phyloP scores from a whole-genome alignment of 2,797 vertebrate species.

The Onychomys arenicola region DNA sequence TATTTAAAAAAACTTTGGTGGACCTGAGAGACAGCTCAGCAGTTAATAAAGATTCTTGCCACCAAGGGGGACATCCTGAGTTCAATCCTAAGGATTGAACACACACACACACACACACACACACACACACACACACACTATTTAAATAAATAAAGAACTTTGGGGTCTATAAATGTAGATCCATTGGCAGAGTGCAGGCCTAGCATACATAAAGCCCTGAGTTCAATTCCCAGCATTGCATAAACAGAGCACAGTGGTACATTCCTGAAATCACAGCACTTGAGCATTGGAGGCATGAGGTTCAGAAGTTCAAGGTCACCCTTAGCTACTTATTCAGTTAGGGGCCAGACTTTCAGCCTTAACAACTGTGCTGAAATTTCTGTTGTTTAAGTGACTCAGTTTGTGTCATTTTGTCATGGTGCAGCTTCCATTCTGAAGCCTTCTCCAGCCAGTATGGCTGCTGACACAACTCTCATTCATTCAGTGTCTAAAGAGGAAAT shows the following conservation, averaged over 20 bases:
- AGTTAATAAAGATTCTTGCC: neutral
- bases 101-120: too few species aligned
- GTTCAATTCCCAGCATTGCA: neutral
- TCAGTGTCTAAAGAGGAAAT: neutral
- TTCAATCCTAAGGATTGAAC: neutral
- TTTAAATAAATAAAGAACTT: neutral
- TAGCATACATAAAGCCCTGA: neutral
- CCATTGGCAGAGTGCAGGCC: neutral
- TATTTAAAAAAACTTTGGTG: neutral
- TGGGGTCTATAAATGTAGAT: neutral
- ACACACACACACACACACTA: neutral
- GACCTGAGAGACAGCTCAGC: neutral
- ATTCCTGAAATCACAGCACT: too few species aligned
- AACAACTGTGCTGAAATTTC: neutral
- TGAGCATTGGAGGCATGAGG: too few species aligned
- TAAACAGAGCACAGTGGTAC: too few species aligned
- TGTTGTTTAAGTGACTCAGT: neutral
- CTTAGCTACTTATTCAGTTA: neutral
- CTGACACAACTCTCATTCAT: neutral
- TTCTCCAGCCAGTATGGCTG: neutral
- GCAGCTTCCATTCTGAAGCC: neutral
- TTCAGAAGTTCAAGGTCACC: too few species aligned
- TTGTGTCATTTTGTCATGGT: neutral
- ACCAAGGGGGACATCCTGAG: neutral
- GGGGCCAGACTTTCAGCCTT: neutral